Base-by-base conservation (phyloP, 2,888 invertebrate species). In the Endotricha flammealis region DNA sequence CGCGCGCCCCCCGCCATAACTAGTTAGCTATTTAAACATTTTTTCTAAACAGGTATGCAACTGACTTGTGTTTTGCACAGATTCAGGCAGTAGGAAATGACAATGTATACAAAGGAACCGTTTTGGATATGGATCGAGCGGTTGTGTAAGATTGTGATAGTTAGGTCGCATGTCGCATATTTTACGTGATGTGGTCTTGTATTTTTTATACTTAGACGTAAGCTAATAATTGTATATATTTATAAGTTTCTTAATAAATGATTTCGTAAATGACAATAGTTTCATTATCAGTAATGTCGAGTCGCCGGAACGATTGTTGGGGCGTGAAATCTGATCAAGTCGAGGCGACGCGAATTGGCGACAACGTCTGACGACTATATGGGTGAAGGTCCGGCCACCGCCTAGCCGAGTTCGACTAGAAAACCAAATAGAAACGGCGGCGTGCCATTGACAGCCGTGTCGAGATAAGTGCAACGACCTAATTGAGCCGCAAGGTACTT, bases 161-260 rank as follows among this genome's bases (percentile, higher is more conserved):
- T 68, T 65, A 49, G 67, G 56, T 55, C 50, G 43, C 45, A 40
- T 49, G 57, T 56, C 36, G 37, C 41, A 51, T 48, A 42, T 57
- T 50, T 53, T 58, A 43, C 52, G 46, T 31, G 42, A 41, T 29
- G 12, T 27, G 48, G 44, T 55, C 59, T 75, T 74, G 64, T 63
- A 78, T 75, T 71, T 82, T 83, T 83, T 83, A 71, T 82, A 83
- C 67, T 67, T 78, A 80, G 72, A 47, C 50, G 40, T 71, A 71
- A 67, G 67, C 50, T 45, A 63, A 61, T 53, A n/a, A n/a, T n/a
- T n/a, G n/a, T n/a, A 60, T 62, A 55, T 64, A 54, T 39, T 62
- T 50, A 50, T 78, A 75, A 72, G 77, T 85, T 83, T 81, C 83
- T 62, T 73, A 83, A 83, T 85, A 83, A 85, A 83, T 49, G 46